These are phyloP conservation scores for Papilio dardanus DNA, from an alignment of 1,140 invertebrate species.

Conservation along the genomic window DNA sequence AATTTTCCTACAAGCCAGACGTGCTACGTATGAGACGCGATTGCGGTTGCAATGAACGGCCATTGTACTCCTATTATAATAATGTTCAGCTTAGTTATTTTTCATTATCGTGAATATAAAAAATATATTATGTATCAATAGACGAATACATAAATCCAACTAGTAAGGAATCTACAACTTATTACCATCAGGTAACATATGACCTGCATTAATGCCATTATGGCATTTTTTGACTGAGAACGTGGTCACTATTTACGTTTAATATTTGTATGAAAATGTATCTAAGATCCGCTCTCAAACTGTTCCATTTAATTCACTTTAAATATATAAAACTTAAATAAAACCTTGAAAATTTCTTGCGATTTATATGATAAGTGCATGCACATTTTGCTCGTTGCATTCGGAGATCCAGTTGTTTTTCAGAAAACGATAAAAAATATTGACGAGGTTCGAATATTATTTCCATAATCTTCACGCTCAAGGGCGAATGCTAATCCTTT, in stretches of 20 bases:
- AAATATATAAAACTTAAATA: not conserved
- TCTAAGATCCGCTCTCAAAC: not conserved
- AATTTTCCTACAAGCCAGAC: conserved; percentile 3
- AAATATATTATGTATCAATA: too few relatives aligned
- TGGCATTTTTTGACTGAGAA: too few relatives aligned
- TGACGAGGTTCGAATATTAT: conserved; percentile 20
- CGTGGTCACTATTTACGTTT: too few relatives aligned
- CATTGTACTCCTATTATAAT: conserved; percentile 5
- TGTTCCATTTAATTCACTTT: not conserved
- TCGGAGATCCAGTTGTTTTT: conserved; percentile 7
- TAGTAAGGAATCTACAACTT: too few relatives aligned
- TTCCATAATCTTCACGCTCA: conserved; percentile 19
- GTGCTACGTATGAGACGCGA: not conserved
- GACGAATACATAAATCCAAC: too few relatives aligned
- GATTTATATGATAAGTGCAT: conserved; percentile 1
- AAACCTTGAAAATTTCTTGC: not conserved
- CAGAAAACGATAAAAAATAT: conserved; percentile 8
- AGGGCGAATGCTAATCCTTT: conserved; percentile 11
- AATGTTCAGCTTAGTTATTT: too few relatives aligned
- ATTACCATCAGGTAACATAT: too few relatives aligned
- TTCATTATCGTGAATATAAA: too few relatives aligned
- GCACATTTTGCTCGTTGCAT: not conserved
- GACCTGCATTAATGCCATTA: too few relatives aligned
- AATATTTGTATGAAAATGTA: too few relatives aligned
- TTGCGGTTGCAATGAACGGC: conserved; percentile 17